Evolutionary conservation across 1,140 invertebrate species (phyloP).

Genomic region (Andricus grossulariae): DNA sequence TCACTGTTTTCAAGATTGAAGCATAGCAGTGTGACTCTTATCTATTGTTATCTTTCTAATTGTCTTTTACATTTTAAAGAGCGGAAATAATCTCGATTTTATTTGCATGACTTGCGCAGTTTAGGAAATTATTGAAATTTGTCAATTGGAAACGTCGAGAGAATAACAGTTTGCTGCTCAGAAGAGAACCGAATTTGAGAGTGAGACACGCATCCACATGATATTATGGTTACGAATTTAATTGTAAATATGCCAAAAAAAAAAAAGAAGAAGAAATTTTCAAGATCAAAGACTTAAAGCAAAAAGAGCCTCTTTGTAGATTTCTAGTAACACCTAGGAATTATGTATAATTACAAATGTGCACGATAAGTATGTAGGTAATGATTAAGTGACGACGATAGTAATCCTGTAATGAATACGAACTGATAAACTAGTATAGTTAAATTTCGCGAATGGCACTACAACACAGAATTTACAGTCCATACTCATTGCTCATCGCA

Average conservation of each 20-base stretch:
- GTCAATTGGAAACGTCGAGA: not conserved
- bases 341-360: conserved; percentile 23
- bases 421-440: conserved; percentile 29
- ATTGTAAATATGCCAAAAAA: too few relatives aligned
- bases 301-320: not conserved
- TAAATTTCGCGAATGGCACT: conserved; percentile 41
- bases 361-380: conserved; percentile 35
- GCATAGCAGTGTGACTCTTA: not conserved
- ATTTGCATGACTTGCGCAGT: conserved; percentile 5
- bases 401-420: conserved; percentile 16
- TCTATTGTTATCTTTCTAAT: too few relatives aligned
- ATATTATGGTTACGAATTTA: not conserved
- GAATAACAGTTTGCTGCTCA: not conserved
- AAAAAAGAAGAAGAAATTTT: too few relatives aligned
- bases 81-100: not conserved
- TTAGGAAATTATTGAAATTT: not conserved
- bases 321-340: not conserved
- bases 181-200: not conserved
- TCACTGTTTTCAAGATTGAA: not conserved
- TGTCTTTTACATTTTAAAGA: not conserved
- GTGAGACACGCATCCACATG: too few relatives aligned
- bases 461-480: conserved; percentile 37
- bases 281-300: not conserved
- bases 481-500: not conserved
- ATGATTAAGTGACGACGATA: conserved; percentile 17